Evolutionary conservation across 2,797 vertebrate genomes (phyloP).

Genomic region (Prionace glauca): DNA sequence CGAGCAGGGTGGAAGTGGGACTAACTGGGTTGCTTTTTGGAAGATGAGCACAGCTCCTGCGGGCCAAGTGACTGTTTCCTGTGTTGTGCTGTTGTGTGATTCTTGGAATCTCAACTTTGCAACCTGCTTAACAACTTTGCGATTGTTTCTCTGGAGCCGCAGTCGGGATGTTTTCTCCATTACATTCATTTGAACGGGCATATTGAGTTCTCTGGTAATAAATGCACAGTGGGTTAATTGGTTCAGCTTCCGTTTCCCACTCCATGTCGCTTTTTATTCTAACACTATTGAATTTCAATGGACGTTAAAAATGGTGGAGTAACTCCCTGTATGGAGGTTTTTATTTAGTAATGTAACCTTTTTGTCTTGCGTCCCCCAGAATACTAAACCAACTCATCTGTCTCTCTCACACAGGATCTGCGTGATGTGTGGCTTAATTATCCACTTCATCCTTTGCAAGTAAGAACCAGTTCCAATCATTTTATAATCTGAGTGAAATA

Average conservation of each 20-base stretch:
- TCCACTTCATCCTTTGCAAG: conserved; percentile 93
- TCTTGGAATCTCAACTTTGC: neutral
- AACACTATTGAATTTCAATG: conserved; percentile 61
- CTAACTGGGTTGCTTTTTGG: neutral
- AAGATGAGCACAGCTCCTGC: neutral
- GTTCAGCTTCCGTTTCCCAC: conserved; percentile 5
- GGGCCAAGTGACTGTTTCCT: neutral
- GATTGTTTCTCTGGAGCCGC: neutral
- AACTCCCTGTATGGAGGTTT: conserved; percentile 60
- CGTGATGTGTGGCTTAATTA: conserved; percentile 97
- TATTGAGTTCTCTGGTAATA: neutral
- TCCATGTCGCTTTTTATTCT: conserved; percentile 58
- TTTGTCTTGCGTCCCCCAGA: conserved; percentile 58
- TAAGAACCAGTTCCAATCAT: conserved; percentile 53
- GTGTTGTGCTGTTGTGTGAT: neutral
- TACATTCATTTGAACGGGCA: neutral
- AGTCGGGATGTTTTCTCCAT: neutral
- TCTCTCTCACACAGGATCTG: conserved; percentile 71
- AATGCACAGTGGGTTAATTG: neutral
- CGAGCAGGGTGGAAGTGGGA: neutral
- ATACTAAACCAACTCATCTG: conserved; percentile 56
- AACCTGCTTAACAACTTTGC: neutral
- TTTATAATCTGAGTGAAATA: conserved; percentile 40
- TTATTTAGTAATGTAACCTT: conserved; percentile 63
- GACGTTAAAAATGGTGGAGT: conserved; percentile 61